Percentiles rank a stretch among this genome's conserved stretches.
phyloP scores from a whole-genome alignment of 2,797 vertebrate genomes.

The Rhabdomys pumilio region DNA sequence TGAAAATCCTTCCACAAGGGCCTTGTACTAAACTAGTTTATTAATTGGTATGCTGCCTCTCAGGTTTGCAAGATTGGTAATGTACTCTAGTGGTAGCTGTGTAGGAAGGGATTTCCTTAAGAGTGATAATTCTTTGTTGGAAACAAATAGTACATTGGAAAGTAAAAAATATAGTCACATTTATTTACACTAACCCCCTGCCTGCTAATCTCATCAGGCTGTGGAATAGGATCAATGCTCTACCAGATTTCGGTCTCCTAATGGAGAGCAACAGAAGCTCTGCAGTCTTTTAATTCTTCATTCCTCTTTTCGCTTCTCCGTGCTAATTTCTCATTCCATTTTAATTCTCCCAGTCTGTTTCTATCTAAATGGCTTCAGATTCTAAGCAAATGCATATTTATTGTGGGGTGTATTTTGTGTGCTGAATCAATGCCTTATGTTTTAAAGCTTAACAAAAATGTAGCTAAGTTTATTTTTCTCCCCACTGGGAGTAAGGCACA shows the following conservation, averaged over 20 bases:
- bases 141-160: conserved; percentile 48
- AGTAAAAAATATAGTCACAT: conserved; percentile 57
- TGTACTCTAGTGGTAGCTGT: conserved; percentile 1
- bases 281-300: conserved; percentile 62
- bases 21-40: conserved; percentile 67
- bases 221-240: conserved; percentile 18
- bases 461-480: conserved; percentile 51
- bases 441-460: conserved; percentile 60
- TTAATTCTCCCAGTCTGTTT: conserved; percentile 66
- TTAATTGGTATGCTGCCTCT: conserved; percentile 64
- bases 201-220: conserved; percentile 41
- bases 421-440: conserved; percentile 62
- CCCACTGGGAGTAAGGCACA: not conserved
- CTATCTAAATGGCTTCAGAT: conserved; percentile 50
- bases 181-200: conserved; percentile 61
- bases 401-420: not conserved
- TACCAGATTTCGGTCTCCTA: conserved; percentile 42
- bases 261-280: conserved; percentile 9
- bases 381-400: conserved; percentile 73
- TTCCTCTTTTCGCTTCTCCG: conserved; percentile 30
- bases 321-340: conserved; percentile 63
- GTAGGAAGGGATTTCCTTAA: conserved; percentile 18
- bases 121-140: not conserved
- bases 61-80: conserved; percentile 11
- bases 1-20: conserved; percentile 69